Conservation (phyloP, 2,888 invertebrate genomes). For the Limenitis camilla region DNA sequence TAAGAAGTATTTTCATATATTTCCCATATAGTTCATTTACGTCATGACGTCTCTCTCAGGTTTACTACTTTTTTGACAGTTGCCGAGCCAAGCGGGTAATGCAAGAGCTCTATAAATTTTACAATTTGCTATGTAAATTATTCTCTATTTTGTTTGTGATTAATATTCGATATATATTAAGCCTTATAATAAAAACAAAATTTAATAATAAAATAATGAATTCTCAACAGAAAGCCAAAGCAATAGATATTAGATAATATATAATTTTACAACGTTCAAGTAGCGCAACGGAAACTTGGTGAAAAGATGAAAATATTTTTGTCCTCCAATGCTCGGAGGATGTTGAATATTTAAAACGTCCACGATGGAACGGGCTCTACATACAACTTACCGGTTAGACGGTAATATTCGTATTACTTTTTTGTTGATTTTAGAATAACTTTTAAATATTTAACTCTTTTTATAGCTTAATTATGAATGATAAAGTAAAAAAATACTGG, state of each 20-base stretch:
- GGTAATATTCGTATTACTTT: slow-evolving; percentile 14
- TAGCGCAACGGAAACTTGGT: slow-evolving; percentile 29
- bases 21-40: too few species aligned
- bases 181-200: too few species aligned
- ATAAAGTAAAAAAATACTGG: too few species aligned
- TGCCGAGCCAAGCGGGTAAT: too few species aligned
- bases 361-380: slow-evolving; percentile 25
- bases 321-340: slow-evolving; percentile 29
- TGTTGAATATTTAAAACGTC: slow-evolving; percentile 34
- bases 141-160: too few species aligned
- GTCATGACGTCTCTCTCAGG: too few species aligned
- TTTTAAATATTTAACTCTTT: slow-evolving; percentile 3
- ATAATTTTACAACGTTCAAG: slow-evolving; percentile 21
- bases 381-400: slow-evolving; percentile 21
- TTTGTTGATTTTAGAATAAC: slow-evolving; percentile 17
- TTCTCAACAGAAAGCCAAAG: slow-evolving; percentile 15
- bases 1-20: too few species aligned
- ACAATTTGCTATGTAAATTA: too few species aligned
- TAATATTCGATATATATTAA: too few species aligned
- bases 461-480: too few species aligned
- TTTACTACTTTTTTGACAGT: too few species aligned
- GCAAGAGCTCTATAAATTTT: too few species aligned
- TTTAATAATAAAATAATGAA: slow-evolving; percentile 9
- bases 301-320: slow-evolving; percentile 34
- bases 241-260: slow-evolving; percentile 21